A percentile compares a stretch with the other conserved stretches of the same genome.
Evolutionary conservation across 2,888 invertebrate genomes (phyloP).

Genomic region (Elmis aenea): DNA sequence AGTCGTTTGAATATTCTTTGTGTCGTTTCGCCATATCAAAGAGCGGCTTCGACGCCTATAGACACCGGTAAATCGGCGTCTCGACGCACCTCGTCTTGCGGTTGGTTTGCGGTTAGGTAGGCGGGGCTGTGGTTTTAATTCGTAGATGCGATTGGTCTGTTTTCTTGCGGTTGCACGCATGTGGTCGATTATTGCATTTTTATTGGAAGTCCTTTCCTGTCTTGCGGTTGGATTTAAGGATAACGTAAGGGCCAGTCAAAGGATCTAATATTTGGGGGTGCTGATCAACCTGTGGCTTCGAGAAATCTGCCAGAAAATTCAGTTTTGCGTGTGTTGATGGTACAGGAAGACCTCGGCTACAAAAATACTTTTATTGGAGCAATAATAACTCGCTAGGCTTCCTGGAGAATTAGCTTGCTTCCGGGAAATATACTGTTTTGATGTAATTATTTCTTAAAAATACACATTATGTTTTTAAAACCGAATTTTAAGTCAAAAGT

Average conservation of each 20-base stretch:
- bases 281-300: no score
- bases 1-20: no score
- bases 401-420: no score
- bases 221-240: conserved; percentile 20
- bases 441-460: no score
- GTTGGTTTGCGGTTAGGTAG: conserved; percentile 59
- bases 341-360: no score
- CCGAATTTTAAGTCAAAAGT: no score
- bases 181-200: conserved; percentile 48
- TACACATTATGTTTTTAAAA: no score
- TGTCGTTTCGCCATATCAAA: conserved; percentile 14
- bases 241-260: conserved; percentile 9
- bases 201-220: conserved; percentile 40
- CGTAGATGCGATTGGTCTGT: conserved; percentile 55
- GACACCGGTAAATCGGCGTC: conserved; percentile 41
- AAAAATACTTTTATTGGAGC: no score
- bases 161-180: conserved; percentile 54
- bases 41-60: conserved; percentile 16
- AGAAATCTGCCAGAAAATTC: no score
- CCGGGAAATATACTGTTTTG: no score
- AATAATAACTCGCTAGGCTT: no score
- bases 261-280: neutral
- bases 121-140: conserved; percentile 60
- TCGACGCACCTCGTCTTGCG: conserved; percentile 48
- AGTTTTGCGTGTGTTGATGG: no score